Base-by-base conservation (phyloP, 2,888 invertebrate genomes). In the Arrhopalites spinosus region DNA sequence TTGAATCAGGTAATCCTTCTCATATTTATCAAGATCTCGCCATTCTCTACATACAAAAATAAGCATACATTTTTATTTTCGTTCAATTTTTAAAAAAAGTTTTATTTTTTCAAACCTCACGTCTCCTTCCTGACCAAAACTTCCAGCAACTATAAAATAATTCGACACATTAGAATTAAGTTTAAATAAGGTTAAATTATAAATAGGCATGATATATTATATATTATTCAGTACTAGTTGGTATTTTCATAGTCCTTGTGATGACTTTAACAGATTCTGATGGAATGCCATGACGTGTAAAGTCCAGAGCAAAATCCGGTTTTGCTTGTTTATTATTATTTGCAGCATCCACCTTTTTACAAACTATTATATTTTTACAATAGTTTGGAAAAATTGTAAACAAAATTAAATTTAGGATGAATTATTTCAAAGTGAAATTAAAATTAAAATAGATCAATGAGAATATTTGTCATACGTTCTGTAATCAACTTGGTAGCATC, bases 201-300 rank as follows among this genome's bases (percentile, higher is more conserved):
- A n/a, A n/a, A n/a, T n/a, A n/a, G n/a, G n/a, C n/a, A n/a, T n/a
- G n/a, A n/a, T n/a, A n/a, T n/a, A n/a, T n/a, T n/a, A n/a, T n/a
- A n/a, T n/a, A n/a, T n/a, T n/a, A n/a, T n/a, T n/a, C n/a, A n/a
- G n/a, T n/a, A 36, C 36, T 88, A 0, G 95, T 95, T 0, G 95
- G 95, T 80, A 95, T 84, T 0, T 90, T 92, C 73, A 95, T 85
- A 0, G 93, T 92, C 15, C 91, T 89, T 3, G 93, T 91, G 84
- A 95, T 92, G 0, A 93, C 92, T 85, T 94, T 94, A 2, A 94
- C 91, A 0, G 93, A 91, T 86, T 95, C 95, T 0, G 94, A 93
- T n/a, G 91, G 90, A 36, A 91, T 88, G 1, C 93, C 94, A 1
- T 91, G 90, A 86, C 91, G 91, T 0, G 95, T 95, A 27, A 92